Percentiles rank a stretch among this genome's conserved stretches.
Conservation (phyloP, 1,140 invertebrate species). For the Lutraria rhynchaena region DNA sequence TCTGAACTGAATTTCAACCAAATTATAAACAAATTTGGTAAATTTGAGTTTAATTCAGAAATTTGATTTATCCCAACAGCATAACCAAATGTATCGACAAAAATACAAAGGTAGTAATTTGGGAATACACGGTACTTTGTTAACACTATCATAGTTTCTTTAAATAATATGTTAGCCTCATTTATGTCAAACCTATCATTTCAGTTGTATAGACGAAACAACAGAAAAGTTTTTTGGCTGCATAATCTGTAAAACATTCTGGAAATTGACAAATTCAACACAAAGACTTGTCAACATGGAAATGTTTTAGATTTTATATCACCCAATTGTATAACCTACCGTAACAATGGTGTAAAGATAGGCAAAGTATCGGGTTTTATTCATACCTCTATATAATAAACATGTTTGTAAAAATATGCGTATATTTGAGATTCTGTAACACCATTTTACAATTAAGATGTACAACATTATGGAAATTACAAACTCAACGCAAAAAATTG, state of each 20-base stretch:
- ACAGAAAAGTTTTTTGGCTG: no score
- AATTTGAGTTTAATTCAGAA: no score
- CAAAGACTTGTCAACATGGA: constrained; percentile 7
- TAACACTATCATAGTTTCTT: no score
- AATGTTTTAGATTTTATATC: constrained; percentile 8
- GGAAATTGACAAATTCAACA: constrained; percentile 17
- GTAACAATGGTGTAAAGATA: background rate
- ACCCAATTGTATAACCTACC: constrained; percentile 17
- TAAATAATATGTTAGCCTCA: no score
- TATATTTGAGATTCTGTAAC: no score
- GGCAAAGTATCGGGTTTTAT: background rate
- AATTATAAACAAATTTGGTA: no score
- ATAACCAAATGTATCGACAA: background rate
- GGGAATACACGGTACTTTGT: constrained; percentile 1
- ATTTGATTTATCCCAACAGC: constrained; percentile 7
- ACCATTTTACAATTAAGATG: background rate
- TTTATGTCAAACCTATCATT: no score
- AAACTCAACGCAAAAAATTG: background rate
- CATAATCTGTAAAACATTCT: constrained; percentile 39
- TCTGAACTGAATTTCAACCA: no score
- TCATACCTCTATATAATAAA: no score
- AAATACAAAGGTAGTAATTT: constrained; percentile 8
- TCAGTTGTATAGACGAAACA: no score
- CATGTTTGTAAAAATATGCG: no score
- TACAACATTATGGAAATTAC: constrained; percentile 38